Evolutionary conservation across 2,113 vertebrate genomes (phyloP), one percentile per base, ranked within the genome.

Genomic region (Phylloscopus whistleri): DNA sequence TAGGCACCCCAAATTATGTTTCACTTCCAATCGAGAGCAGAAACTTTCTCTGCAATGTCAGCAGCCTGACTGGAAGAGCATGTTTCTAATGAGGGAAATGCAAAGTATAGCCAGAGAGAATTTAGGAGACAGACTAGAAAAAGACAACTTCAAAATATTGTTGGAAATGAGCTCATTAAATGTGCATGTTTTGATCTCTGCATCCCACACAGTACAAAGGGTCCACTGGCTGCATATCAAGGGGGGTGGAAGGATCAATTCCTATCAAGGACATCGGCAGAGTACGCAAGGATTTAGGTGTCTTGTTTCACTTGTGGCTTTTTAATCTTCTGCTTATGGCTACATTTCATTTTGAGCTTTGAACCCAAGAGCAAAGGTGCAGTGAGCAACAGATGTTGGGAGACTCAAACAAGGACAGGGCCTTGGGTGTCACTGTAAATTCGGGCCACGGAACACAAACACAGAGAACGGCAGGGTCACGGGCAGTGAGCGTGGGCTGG

Each of bases 131-230:
- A 51, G 31, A 18, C 44, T 60, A 69, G 92, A 82, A 96, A 96
- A 94, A 84, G 85, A 49, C 52, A 62, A 43, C 52, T 96, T 94
- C 88, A 94, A 93, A 96, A 93, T 94, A 84, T 66, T 72, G 37
- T 78, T 92, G 48, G 86, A 92, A 94, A 93, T 82, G 58, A 97
- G 62, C 88, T 96, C 90, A 96, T 90, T 93, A 84, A 89, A 82
- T 69, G 76, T 79, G 28, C 31, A 66, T 96, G 86, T 94, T 96
- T 96, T 95, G 93, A 95, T 96, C 94, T 95, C 76, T 93, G 56
- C 83, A 89, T 89, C 90, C 92, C 64, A 93, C 90, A 33, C 62
- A 84, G 85, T 84, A 90, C 90, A 90, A 96, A 97, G 73, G 83
- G 79, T 84, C 90, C 87, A 70, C 52, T 94, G 90, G 67, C 60